Evolutionary conservation across 2,113 vertebrate species (phyloP), one percentile per base, ranked within the genome.

Genomic region (Platichthys stellatus): DNA sequence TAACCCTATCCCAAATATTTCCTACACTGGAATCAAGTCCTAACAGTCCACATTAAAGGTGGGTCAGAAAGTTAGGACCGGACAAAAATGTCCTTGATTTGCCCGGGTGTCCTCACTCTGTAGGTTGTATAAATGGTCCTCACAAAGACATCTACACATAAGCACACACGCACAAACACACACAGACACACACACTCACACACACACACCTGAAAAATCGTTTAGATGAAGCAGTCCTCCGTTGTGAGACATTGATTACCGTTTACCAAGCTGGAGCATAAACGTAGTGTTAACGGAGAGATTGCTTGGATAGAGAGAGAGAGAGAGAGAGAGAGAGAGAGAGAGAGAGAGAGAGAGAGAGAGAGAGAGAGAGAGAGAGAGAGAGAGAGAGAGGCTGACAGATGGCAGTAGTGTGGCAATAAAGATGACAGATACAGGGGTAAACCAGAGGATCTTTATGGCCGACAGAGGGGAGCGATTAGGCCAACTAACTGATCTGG

Each of bases 171-270:
- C 64, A 47, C 4, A 51, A 23, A 54, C 45, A 31, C 61, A 49
- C 58, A 10, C 18, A 63, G 12, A 31, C 26, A 5, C 54, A 68
- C 61, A 78, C 70, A 51, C 47, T 4, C 53, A 1, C 23, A 61
- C 38, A 58, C 60, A 62, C 63, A 64, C 40, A 71, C 70, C 69
- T 65, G 72, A 89, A 88, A 92, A 91, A 93, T 93, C 69, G 68
- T 90, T 92, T 54, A 58, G 76, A 91, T 90, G 86, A 91, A 92
- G 88, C 85, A 85, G 86, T 81, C 75, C 81, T 74, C 84, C 59
- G 68, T 82, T 80, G 89, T 84, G 83, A 87, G 87, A 81, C 91
- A 94, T 93, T 94, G 93, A 94, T 94, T 93, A 92, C 89, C 83
- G 85, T 94, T 94, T 94, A 93, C 92, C 70, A 86, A 89, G 86